Evolutionary conservation across 2,888 invertebrate species (phyloP).

Genomic region (Elysia crispata): DNA sequence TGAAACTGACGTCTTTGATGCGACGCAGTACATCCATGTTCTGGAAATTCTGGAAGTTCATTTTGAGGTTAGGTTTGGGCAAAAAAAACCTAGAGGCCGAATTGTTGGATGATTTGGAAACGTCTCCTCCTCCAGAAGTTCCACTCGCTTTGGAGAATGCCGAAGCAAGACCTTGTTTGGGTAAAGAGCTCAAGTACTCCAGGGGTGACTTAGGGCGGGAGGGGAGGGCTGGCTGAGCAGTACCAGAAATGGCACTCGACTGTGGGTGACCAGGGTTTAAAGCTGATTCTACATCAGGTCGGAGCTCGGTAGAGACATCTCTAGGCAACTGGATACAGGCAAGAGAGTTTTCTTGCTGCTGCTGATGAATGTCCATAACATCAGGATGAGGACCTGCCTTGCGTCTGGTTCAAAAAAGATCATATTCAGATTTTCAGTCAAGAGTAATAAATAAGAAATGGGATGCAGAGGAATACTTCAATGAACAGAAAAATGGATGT

Average conservation of each 20-base stretch:
- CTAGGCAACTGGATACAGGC: constrained; percentile 68
- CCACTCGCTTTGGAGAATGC: background rate
- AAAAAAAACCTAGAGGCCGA: constrained; percentile 19
- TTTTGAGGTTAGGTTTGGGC: constrained; percentile 48
- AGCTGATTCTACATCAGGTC: background rate
- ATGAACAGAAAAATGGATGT: no score
- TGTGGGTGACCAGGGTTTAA: background rate
- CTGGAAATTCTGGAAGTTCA: constrained; percentile 77
- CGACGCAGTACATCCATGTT: constrained; percentile 84
- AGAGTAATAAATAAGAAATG: no score
- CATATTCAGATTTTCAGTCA: background rate
- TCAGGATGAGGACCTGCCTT: constrained; percentile 68
- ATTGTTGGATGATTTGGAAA: no score
- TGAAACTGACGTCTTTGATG: constrained; percentile 34
- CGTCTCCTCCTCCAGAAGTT: background rate
- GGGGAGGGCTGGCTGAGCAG: background rate
- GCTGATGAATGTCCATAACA: constrained; percentile 70
- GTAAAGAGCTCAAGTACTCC: constrained; percentile 40
- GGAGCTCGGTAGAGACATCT: constrained; percentile 67
- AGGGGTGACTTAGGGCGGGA: constrained; percentile 33
- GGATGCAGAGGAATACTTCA: no score
- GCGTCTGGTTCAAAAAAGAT: constrained; percentile 59
- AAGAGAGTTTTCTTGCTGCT: constrained; percentile 69
- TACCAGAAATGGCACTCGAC: no score
- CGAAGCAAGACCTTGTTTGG: constrained; percentile 11